phyloP scores from a whole-genome alignment of 1,140 invertebrate genomes.

The Danaus plexippus region DNA sequence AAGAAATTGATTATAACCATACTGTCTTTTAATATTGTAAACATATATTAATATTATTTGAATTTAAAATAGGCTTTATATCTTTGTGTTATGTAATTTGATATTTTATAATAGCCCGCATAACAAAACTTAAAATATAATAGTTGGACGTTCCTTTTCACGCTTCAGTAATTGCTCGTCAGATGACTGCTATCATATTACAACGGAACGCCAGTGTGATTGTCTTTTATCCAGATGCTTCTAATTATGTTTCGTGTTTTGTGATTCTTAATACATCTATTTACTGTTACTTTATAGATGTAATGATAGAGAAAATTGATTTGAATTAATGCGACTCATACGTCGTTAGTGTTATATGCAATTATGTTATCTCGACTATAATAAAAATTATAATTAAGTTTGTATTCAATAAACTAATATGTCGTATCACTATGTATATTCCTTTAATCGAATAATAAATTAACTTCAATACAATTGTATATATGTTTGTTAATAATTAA shows the following conservation, averaged over 20 bases:
- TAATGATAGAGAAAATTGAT: no score
- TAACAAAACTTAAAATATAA: constrained; percentile 69
- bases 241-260: constrained; percentile 7
- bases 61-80: constrained; percentile 22
- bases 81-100: constrained; percentile 52
- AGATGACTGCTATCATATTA: constrained; percentile 67
- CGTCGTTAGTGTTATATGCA: no score
- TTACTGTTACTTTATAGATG: constrained; percentile 9
- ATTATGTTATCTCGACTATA: not conserved
- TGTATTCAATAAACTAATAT: constrained; percentile 10
- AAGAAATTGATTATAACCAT: no score
- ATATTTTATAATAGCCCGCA: constrained; percentile 69
- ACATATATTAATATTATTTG: no score
- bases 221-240: constrained; percentile 43
- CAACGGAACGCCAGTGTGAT: constrained; percentile 44
- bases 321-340: constrained; percentile 2
- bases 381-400: not conserved
- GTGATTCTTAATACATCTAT: constrained; percentile 2
- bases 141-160: constrained; percentile 69
- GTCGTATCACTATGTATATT: not conserved
- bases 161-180: constrained; percentile 71
- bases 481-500: constrained; percentile 47
- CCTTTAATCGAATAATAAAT: no score
- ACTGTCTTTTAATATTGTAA: no score
- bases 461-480: not conserved